Evolutionary conservation across 2,797 vertebrate species (phyloP), one percentile per base, ranked within the genome.

Genomic region (Leuciscus waleckii): DNA sequence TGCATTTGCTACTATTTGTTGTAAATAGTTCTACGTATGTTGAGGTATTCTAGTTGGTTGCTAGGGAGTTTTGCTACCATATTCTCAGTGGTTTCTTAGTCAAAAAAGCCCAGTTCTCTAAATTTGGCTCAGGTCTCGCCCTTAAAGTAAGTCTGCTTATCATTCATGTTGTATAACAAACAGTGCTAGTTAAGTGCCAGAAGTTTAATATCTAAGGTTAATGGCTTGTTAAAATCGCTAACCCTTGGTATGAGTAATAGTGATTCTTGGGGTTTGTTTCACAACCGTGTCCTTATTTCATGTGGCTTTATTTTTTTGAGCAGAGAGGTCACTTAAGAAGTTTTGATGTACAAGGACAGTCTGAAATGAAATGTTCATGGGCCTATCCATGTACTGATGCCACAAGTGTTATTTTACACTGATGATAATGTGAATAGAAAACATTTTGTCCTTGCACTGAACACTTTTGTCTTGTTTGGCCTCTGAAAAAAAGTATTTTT

Each of bases 241-340:
- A 68, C 5, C 21, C 4, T n/a, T 14, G 19, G 19, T 35, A 14
- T 39, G 51, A 77, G 75, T 35, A 39, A 16, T 19, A 2, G 7
- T 56, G 54, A 77, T 77, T 77, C 23, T 61, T 54, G 65, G 61
- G 56, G 35, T 17, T 77, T 77, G 75, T 58, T 37, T 58, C 56
- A 77, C 51, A 58, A 39, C 61, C 37, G 3, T 68, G 63, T n/a
- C 21, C 16, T 35, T 51, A 68, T 80, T 46, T 41, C 16, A 32
- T 46, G 61, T 67, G 77, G 11, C 41, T n/a, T n/a, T n/a, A 51
- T 54, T 79, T 54, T 58, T 78, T 29, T 78, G 4, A 61, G 16
- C 23, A 74, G 17, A 9, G 16, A 85, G 32, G 65, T 35, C 54
- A 67, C 14, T 37, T 39, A 4, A 37, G 29, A 80, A 39, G 41